Percentiles rank a stretch among this genome's conserved stretches.
Evolutionary conservation across 2,888 invertebrate genomes (phyloP).

Genomic region (Orthonevra nobilis): DNA sequence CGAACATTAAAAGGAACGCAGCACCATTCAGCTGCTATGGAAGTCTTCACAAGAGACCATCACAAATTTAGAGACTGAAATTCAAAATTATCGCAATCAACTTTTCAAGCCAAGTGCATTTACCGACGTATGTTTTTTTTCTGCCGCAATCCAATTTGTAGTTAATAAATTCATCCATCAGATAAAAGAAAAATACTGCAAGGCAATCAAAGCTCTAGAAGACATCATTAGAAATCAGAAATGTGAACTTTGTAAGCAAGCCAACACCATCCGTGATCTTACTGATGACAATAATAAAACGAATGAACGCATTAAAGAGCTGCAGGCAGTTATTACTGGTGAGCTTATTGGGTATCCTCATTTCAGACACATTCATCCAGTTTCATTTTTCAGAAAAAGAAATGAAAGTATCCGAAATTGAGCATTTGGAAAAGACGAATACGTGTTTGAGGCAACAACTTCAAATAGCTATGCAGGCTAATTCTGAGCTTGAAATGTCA

Average conservation of each 20-base stretch:
- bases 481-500: conserved; percentile 79
- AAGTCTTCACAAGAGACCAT: conserved; percentile 85
- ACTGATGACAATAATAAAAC: conserved; percentile 72
- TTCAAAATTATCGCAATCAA: conserved; percentile 81
- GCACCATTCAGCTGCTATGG: conserved; percentile 84
- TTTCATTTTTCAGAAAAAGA: conserved; percentile 68
- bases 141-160: conserved; percentile 1
- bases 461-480: conserved; percentile 70
- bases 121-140: conserved; percentile 74
- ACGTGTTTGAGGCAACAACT: conserved; percentile 75
- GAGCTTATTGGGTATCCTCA: not conserved
- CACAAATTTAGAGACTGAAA: conserved; percentile 85
- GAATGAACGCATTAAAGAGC: conserved; percentile 70
- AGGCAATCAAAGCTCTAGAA: conserved; percentile 82
- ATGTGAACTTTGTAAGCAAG: conserved; percentile 72
- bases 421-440: conserved; percentile 74
- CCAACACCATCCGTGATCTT: conserved; percentile 71
- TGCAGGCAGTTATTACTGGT: conserved; percentile 72
- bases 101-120: conserved; percentile 71
- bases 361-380: not conserved
- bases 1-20: conserved; percentile 82
- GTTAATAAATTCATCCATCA: conserved; percentile 64
- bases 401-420: conserved; percentile 50
- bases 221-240: conserved; percentile 77
- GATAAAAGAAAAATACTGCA: conserved; percentile 81